Percentiles rank a stretch among this genome's conserved stretches.
phyloP scores from a whole-genome alignment of 2,113 vertebrate genomes.

The Zapus hudsonius region DNA sequence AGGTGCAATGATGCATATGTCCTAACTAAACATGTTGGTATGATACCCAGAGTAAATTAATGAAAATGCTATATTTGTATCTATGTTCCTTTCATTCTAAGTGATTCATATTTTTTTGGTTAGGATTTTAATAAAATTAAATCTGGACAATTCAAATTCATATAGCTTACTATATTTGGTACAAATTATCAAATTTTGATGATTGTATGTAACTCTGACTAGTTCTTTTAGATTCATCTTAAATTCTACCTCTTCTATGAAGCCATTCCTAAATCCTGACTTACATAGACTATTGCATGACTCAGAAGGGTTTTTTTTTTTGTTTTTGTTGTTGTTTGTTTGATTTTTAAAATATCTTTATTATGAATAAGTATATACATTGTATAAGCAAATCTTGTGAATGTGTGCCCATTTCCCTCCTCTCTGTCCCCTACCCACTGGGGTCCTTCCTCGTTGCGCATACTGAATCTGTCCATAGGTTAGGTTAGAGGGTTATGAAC shows the following conservation, averaged over 20 bases:
- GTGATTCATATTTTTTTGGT: not conserved
- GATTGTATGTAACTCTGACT: not conserved
- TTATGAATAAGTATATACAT: too few species aligned
- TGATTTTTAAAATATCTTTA: too few species aligned
- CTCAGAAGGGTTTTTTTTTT: too few species aligned
- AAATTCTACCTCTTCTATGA: not conserved
- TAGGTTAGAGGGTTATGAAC: too few species aligned
- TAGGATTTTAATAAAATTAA: not conserved
- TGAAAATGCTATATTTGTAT: not conserved
- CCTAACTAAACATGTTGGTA: too few species aligned
- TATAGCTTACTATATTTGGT: not conserved
- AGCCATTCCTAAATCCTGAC: not conserved
- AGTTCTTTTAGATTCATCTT: not conserved
- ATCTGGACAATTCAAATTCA: not conserved
- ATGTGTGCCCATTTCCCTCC: too few species aligned
- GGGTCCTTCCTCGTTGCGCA: too few species aligned
- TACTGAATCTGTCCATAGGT: too few species aligned
- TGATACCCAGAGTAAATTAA: not conserved
- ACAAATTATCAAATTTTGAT: not conserved
- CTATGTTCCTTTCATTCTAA: not conserved
- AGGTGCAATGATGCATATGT: too few species aligned
- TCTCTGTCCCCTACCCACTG: too few species aligned
- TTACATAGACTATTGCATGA: not conserved
- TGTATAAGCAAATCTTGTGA: too few species aligned
- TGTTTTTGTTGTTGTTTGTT: too few species aligned